Evolutionary conservation across 2,888 invertebrate genomes (phyloP), one percentile per base, ranked within the genome.

Genomic region (Apomyelois bistriatella): DNA sequence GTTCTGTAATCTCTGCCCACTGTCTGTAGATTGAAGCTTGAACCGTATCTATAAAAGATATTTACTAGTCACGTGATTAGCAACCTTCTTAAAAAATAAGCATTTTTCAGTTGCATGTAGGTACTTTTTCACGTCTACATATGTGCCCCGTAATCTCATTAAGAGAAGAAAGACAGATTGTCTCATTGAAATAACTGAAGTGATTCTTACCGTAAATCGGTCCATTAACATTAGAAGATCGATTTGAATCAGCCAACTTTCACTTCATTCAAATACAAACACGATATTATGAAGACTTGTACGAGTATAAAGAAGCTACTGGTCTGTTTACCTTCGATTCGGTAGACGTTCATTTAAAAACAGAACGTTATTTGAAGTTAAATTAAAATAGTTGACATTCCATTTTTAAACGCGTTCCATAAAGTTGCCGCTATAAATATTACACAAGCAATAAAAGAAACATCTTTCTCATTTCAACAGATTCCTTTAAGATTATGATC

Each of bases 401-500:
- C 52, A 54, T 58, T 56, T 22, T 57, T 53, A 53, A 58, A 58
- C 47, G 36, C 49, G 53, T 59, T 53, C 30, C 48, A 53, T 32
- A 56, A 35, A 38, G n/a, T 12, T 50, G 40, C 30, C 30, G 41
- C 40, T 50, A 38, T 12, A 48, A 55, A 48, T 58, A 53, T 54
- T 43, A 50, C 36, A 41, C 15, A 32, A 30, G 32, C 6, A 72
- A 74, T 69, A 66, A 72, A 74, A 43, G 22, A 43, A 71, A 72
- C 60, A 73, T 61, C 67, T 65, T 72, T 70, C 70, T 76, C 72
- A 72, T 78, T 78, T 77, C 76, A 66, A 68, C 62, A 74, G 76
- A 84, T 79, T 67, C 65, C 65, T 69, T 70, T 58, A 59, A 82
- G 83, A 87, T 87, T 84, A 85, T 85, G 83, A 87, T 85, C 82